These are phyloP conservation scores for Latrodectus geometricus DNA, from an alignment of 1,140 invertebrate genomes.

Conservation along the genomic window DNA sequence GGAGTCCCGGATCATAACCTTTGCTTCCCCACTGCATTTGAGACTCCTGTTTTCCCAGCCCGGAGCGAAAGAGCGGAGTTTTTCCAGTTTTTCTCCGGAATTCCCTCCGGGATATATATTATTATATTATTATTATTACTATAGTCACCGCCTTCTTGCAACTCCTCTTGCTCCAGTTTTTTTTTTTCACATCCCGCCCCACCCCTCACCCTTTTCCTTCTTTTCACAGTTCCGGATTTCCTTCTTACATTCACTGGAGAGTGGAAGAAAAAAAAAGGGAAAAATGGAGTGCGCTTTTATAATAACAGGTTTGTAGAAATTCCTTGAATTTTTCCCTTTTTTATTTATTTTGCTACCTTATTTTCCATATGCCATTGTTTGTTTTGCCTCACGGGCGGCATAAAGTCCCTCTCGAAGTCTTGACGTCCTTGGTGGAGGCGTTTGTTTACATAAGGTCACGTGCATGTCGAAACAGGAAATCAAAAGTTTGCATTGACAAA, in stretches of 20 bases:
- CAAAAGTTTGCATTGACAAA: no score
- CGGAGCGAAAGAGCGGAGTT: slow-evolving; percentile 9
- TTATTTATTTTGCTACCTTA: neutral
- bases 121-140: slow-evolving; percentile 44
- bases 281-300: neutral
- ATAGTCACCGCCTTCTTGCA: neutral
- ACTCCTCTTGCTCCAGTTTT: neutral
- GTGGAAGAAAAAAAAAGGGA: neutral
- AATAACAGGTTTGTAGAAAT: slow-evolving; percentile 34
- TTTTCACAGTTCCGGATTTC: slow-evolving; percentile 5
- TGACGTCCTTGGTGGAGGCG: neutral
- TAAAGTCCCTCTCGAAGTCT: no score
- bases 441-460: neutral
- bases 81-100: slow-evolving; percentile 29
- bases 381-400: no score
- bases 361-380: neutral
- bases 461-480: neutral
- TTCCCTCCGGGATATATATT: slow-evolving; percentile 13
- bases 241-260: neutral
- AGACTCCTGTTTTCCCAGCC: slow-evolving; percentile 32
- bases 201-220: neutral
- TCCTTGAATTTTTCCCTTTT: neutral
- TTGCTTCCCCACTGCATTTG: slow-evolving; percentile 42
- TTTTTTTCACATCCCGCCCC: slow-evolving; percentile 1
- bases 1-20: slow-evolving; percentile 51